Conservation (phyloP, 2,888 invertebrate genomes). For the Heteromurus nitidus region DNA sequence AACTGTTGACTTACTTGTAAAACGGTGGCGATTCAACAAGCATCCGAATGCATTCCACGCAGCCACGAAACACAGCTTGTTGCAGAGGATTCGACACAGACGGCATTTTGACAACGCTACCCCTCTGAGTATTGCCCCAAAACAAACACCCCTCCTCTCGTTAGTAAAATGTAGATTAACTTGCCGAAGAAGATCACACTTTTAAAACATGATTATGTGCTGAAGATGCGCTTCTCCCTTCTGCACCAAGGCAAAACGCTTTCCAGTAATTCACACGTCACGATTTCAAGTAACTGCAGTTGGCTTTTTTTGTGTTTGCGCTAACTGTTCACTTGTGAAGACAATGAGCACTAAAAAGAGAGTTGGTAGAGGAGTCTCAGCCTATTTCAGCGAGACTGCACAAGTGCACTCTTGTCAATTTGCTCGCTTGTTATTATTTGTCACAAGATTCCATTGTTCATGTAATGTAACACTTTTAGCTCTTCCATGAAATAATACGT, state of each 20-base stretch:
- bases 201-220: too few relatives aligned
- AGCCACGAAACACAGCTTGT: conserved; percentile 72
- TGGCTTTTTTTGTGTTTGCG: background rate
- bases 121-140: too few relatives aligned
- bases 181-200: too few relatives aligned
- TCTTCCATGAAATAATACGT: background rate
- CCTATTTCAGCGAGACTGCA: background rate
- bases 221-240: too few relatives aligned
- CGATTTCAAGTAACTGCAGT: background rate
- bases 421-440: conserved; percentile 2
- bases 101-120: conserved; percentile 72
- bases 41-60: conserved; percentile 73
- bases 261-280: conserved; percentile 25
- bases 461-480: background rate
- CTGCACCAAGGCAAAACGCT: conserved; percentile 44
- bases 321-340: background rate
- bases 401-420: background rate
- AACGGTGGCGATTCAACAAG: conserved; percentile 72
- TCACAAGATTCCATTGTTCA: background rate
- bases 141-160: too few relatives aligned
- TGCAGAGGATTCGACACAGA: conserved; percentile 72
- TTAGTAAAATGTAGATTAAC: too few relatives aligned
- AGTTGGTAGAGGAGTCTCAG: background rate
- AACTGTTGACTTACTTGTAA: conserved; percentile 69
- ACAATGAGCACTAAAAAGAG: conserved; percentile 2